phyloP scores from a whole-genome alignment of 2,888 invertebrate genomes.

The Eustalomyia histrio region DNA sequence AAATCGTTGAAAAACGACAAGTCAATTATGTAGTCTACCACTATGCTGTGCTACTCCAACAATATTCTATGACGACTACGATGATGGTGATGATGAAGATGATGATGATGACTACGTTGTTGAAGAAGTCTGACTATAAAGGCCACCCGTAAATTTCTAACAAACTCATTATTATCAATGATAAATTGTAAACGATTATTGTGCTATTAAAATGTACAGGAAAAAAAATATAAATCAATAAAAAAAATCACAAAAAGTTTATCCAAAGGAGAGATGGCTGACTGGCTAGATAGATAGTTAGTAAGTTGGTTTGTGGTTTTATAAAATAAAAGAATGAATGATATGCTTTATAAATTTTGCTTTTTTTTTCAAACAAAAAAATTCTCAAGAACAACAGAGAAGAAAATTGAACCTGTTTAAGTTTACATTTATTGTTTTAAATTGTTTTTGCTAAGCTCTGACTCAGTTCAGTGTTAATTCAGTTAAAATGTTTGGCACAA shows the following conservation, averaged over 20 bases:
- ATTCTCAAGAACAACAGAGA: not conserved
- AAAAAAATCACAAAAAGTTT: too few relatives aligned
- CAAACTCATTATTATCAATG: conserved; percentile 60
- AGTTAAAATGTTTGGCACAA: conserved; percentile 4
- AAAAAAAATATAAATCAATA: not conserved
- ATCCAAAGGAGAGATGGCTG: not conserved
- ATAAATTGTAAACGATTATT: conserved; percentile 62
- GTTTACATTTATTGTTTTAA: conserved; percentile 18
- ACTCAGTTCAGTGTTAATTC: conserved; percentile 1
- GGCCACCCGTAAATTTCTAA: conserved; percentile 57
- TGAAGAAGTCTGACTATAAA: not conserved
- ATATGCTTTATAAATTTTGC: conserved; percentile 46
- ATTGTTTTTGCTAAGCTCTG: conserved; percentile 3
- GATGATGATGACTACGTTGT: not conserved
- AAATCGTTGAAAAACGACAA: conserved; percentile 59
- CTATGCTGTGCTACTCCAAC: not conserved
- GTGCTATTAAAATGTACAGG: conserved; percentile 22
- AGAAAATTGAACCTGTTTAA: conserved; percentile 57
- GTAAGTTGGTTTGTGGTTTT: not conserved
- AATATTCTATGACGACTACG: not conserved
- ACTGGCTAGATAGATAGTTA: not conserved
- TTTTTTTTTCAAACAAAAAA: conserved; percentile 28
- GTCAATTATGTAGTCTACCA: conserved; percentile 54
- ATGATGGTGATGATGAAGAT: too few relatives aligned
- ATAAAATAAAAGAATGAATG: conserved; percentile 39